Evolutionary conservation across 2,888 invertebrate genomes (phyloP).

Genomic region (Octonoba sinensis): DNA sequence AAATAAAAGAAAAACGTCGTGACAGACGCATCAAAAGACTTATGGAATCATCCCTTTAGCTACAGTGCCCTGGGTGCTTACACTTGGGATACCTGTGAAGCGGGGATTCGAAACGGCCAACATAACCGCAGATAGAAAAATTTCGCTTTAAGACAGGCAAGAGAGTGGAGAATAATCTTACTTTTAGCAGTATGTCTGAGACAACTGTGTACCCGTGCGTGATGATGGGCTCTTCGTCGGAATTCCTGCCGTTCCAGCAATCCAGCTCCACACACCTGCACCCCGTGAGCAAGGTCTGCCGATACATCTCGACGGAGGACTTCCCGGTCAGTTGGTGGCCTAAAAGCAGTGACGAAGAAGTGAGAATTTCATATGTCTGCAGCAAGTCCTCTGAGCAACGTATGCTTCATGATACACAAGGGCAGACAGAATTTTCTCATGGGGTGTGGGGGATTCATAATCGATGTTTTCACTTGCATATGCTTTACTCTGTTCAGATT

Average conservation of each 20-base stretch:
- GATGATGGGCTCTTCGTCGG: constrained; percentile 91
- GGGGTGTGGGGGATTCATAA: too few species aligned
- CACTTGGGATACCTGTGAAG: background rate
- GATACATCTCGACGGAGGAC: constrained; percentile 96
- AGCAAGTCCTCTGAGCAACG: too few species aligned
- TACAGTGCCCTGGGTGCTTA: background rate
- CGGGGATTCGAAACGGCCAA: background rate
- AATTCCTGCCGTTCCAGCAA: constrained; percentile 94
- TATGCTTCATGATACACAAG: too few species aligned
- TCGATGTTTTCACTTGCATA: too few species aligned
- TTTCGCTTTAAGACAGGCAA: too few species aligned
- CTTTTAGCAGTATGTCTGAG: constrained; percentile 91
- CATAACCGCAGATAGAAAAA: too few species aligned
- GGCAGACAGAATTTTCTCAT: too few species aligned
- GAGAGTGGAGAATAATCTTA: constrained; percentile 62
- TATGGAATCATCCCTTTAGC: too few species aligned
- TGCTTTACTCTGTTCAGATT: too few species aligned
- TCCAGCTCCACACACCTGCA: constrained; percentile 98
- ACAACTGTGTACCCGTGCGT: constrained; percentile 98
- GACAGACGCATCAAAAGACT: too few species aligned
- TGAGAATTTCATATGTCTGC: background rate
- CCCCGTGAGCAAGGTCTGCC: constrained; percentile 92
- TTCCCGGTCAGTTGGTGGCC: constrained; percentile 97
- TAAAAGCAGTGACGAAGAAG: constrained; percentile 67
- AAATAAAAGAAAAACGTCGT: too few species aligned